Percentiles rank a stretch among this genome's conserved stretches.
Evolutionary conservation across 1,140 invertebrate species (phyloP).

Genomic region (Diabrotica virgifera): DNA sequence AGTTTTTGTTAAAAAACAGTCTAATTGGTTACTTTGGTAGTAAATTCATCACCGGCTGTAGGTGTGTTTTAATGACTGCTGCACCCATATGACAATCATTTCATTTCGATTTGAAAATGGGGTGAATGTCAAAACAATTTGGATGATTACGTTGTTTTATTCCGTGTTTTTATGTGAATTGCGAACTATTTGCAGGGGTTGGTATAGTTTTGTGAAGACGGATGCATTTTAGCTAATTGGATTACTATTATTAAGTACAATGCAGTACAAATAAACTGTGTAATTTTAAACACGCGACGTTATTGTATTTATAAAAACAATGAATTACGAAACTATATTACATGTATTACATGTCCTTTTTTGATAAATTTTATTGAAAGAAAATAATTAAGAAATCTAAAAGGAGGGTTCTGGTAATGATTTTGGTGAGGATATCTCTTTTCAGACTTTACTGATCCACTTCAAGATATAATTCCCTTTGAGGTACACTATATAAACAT

Average conservation of each 20-base stretch:
- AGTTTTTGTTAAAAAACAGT: not conserved
- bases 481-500: no score
- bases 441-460: no score
- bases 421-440: no score
- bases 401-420: no score
- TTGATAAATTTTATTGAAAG: no score
- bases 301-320: no score
- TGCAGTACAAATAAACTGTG: no score
- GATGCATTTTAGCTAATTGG: not conserved
- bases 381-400: no score
- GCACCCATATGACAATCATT: not conserved
- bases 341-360: no score
- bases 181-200: not conserved
- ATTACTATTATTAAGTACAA: not conserved
- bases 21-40: not conserved
- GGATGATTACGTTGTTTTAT: slow-evolving; percentile 2
- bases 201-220: not conserved
- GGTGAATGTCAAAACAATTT: slow-evolving; percentile 2
- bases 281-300: no score
- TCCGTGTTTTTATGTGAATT: not conserved
- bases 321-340: no score
- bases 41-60: not conserved
- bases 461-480: no score
- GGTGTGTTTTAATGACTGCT: not conserved
- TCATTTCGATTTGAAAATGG: not conserved